Conservation (phyloP, 2,113 vertebrate species). For the Hystrix cristata region DNA sequence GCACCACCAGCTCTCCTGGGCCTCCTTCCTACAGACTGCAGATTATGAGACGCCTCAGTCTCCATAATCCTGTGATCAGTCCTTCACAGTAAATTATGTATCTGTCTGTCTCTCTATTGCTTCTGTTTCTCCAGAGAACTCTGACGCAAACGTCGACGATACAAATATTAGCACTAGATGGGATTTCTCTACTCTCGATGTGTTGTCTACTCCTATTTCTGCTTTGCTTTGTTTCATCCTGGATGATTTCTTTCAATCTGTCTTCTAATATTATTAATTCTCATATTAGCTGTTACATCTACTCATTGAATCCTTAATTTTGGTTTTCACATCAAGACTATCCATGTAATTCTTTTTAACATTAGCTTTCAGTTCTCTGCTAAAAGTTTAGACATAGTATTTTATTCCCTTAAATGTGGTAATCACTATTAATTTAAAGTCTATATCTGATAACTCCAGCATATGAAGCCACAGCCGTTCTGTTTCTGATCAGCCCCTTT, state of each 20-base stretch:
- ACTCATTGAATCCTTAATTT: background rate
- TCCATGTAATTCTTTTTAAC: constrained; percentile 7
- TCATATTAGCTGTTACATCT: background rate
- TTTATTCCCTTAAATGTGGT: background rate
- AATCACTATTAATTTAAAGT: constrained; percentile 27
- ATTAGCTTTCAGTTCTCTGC: constrained; percentile 7
- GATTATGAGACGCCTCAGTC: background rate
- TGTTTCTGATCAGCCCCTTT: background rate
- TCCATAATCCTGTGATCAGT: background rate
- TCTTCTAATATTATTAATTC: constrained; percentile 3
- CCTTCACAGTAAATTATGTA: background rate
- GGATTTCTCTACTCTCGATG: background rate
- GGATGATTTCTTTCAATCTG: background rate
- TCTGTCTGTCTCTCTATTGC: too few relatives aligned
- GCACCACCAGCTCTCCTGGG: background rate
- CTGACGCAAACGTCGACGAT: background rate
- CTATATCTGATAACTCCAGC: background rate
- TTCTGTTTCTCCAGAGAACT: background rate
- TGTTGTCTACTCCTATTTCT: background rate
- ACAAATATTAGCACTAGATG: background rate
- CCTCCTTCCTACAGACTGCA: background rate
- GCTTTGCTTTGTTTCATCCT: background rate
- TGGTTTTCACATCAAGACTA: constrained; percentile 16
- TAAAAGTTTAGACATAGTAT: constrained; percentile 9
- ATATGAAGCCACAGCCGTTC: background rate